phyloP scores from a whole-genome alignment of 2,113 vertebrate species.

The Ctenomys sociabilis region DNA sequence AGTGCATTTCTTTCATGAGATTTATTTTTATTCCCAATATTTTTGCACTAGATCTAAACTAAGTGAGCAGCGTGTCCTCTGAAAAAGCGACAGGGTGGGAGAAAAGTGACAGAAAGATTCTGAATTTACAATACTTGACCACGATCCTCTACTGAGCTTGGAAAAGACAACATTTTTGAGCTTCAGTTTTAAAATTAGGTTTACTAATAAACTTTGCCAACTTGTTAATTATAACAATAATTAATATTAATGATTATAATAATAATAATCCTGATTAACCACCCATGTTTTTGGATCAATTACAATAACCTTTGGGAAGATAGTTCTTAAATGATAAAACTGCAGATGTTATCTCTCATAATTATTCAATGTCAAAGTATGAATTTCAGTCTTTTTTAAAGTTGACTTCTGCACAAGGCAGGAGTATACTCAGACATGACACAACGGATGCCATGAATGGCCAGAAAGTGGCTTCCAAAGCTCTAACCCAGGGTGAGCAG shows the following conservation, averaged over 20 bases:
- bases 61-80: constrained; percentile 25
- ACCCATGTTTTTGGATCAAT: neutral
- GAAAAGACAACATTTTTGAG: neutral
- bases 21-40: constrained; percentile 37
- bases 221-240: neutral
- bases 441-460: neutral
- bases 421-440: neutral
- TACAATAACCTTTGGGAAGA: neutral
- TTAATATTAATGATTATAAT: neutral
- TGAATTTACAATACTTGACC: constrained; percentile 34
- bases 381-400: constrained; percentile 31
- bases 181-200: neutral
- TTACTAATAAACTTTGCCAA: constrained; percentile 22
- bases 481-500: neutral
- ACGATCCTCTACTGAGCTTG: neutral
- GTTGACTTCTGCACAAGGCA: neutral
- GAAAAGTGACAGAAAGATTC: neutral
- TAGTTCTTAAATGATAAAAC: constrained; percentile 9
- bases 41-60: constrained; percentile 49
- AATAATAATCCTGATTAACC: neutral
- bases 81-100: neutral
- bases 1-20: constrained; percentile 63
- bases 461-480: neutral
- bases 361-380: neutral
- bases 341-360: neutral